These are phyloP conservation scores for Liasis olivaceus DNA, from an alignment of 2,797 vertebrate genomes.

Conservation along the genomic window DNA sequence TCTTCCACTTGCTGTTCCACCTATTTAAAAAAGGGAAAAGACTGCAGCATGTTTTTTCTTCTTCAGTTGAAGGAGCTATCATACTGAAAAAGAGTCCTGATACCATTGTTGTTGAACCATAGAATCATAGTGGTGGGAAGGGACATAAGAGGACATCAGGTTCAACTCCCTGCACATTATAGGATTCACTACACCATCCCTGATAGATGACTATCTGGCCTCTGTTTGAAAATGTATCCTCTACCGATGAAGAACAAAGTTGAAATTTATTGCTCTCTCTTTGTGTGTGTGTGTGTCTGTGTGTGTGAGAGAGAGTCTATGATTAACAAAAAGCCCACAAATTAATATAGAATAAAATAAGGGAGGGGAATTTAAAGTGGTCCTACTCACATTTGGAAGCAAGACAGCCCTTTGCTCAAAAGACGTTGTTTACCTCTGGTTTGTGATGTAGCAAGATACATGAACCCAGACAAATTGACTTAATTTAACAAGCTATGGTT, in stretches of 20 bases:
- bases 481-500: neutral
- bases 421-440: neutral
- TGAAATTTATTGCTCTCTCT: neutral
- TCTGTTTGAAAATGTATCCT: neutral
- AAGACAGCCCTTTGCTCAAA: neutral
- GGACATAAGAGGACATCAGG: neutral
- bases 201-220: neutral
- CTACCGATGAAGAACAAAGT: neutral
- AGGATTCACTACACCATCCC: neutral
- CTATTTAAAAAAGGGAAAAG: neutral
- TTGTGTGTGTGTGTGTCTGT: neutral
- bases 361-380: neutral
- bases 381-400: neutral
- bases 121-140: neutral
- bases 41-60: neutral
- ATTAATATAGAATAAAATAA: neutral
- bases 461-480: neutral
- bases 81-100: neutral
- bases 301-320: too few relatives aligned
- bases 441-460: neutral
- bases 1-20: neutral
- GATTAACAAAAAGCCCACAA: neutral
- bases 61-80: neutral
- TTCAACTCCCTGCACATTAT: neutral
- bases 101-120: neutral